phyloP scores from a whole-genome alignment of 2,113 vertebrate genomes.

The Catharus bicknelli region DNA sequence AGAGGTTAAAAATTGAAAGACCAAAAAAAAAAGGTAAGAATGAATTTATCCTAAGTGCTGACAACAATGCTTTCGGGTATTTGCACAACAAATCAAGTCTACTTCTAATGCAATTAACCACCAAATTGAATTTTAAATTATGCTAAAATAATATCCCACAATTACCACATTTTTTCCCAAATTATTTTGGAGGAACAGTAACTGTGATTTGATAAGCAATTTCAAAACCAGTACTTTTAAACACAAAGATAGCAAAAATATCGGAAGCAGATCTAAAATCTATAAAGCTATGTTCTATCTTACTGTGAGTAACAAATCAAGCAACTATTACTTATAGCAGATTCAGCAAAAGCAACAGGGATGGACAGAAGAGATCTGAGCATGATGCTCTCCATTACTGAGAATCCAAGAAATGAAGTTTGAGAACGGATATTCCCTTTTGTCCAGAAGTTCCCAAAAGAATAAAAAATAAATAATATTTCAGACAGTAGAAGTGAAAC shows the following conservation, averaged over 20 bases:
- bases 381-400: constrained; percentile 63
- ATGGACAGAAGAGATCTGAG: constrained; percentile 60
- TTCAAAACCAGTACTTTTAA: constrained; percentile 57
- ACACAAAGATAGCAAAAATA: constrained; percentile 65
- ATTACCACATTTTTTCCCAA: neutral
- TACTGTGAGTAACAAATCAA: constrained; percentile 69
- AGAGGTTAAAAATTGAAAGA: constrained; percentile 13
- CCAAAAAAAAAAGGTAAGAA: neutral
- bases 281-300: constrained; percentile 64
- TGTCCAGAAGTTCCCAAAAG: constrained; percentile 77
- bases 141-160: constrained; percentile 21
- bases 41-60: neutral
- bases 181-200: constrained; percentile 8
- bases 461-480: constrained; percentile 88
- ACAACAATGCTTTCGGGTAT: constrained; percentile 30
- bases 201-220: constrained; percentile 28
- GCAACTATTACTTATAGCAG: constrained; percentile 50
- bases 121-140: constrained; percentile 25
- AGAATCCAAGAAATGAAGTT: constrained; percentile 68
- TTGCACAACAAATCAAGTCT: constrained; percentile 34
- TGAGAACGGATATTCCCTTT: constrained; percentile 68
- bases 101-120: constrained; percentile 44
- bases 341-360: constrained; percentile 47
- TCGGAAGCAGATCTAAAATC: constrained; percentile 47
- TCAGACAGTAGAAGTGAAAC: constrained; percentile 82